These are phyloP conservation scores for Iselma pallidipennis DNA, from an alignment of 2,888 invertebrate species.

Conservation along the genomic window DNA sequence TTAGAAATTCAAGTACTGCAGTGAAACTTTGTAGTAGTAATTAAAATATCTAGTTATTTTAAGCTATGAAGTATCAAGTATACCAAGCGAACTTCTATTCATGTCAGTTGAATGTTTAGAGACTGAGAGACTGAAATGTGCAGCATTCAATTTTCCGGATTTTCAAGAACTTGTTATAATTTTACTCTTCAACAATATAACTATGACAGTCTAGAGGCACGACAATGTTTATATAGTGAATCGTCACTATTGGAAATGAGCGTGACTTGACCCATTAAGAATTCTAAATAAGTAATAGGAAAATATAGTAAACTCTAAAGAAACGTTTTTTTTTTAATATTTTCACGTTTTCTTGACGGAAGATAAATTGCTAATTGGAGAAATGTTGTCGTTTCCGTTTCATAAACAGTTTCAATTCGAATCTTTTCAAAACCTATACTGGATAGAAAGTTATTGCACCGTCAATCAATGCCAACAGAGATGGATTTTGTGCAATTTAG, in stretches of 20 bases:
- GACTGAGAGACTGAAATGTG: background rate
- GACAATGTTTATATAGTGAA: no score
- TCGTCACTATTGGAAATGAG: background rate
- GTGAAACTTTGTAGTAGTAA: background rate
- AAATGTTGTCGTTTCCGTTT: background rate
- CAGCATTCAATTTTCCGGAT: background rate
- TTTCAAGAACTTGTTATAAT: background rate
- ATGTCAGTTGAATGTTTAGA: background rate
- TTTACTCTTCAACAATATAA: background rate
- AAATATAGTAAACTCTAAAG: no score
- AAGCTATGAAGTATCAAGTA: background rate
- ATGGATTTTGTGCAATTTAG: background rate
- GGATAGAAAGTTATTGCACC: background rate
- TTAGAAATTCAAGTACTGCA: background rate
- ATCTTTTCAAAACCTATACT: background rate
- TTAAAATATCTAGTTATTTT: slow-evolving; percentile 1
- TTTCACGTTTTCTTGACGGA: background rate
- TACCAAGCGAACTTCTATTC: background rate
- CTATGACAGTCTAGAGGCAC: no score
- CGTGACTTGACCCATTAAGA: background rate
- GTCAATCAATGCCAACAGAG: slow-evolving; percentile 2
- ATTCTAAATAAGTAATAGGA: no score
- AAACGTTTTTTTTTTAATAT: no score
- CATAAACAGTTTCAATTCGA: background rate
- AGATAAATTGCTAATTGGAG: background rate